These are phyloP conservation scores for Platyscapa corneri DNA, from an alignment of 1,140 invertebrate species.

Conservation along the genomic window DNA sequence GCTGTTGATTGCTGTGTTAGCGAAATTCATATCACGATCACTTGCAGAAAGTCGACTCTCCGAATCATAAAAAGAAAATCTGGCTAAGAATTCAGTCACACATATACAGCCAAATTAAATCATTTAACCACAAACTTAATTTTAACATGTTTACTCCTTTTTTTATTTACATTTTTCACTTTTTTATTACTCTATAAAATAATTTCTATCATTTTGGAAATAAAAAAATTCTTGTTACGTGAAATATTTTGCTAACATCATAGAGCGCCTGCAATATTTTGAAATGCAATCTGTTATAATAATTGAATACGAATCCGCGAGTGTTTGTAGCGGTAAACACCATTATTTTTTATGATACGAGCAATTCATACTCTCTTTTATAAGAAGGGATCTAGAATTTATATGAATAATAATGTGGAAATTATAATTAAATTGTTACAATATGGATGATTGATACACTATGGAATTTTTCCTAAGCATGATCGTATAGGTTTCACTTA, in stretches of 20 bases:
- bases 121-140: neutral
- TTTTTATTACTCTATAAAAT: neutral
- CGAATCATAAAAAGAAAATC: neutral
- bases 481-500: no score
- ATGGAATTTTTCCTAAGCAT: no score
- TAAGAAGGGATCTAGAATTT: neutral
- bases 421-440: slow-evolving; percentile 24
- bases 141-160: neutral
- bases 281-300: neutral
- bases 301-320: no score
- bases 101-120: neutral
- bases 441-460: neutral
- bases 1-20: no score
- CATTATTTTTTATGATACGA: no score
- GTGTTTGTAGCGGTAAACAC: no score
- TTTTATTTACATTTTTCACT: neutral
- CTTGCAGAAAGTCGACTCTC: no score
- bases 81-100: neutral
- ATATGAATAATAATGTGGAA: slow-evolving; percentile 16
- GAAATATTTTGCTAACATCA: slow-evolving; percentile 11
- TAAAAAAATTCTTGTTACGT: slow-evolving; percentile 38
- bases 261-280: neutral
- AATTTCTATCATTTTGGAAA: neutral
- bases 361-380: neutral
- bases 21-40: no score